Conservation (phyloP, 2,113 vertebrate genomes). For the Cinclus mexicanus region DNA sequence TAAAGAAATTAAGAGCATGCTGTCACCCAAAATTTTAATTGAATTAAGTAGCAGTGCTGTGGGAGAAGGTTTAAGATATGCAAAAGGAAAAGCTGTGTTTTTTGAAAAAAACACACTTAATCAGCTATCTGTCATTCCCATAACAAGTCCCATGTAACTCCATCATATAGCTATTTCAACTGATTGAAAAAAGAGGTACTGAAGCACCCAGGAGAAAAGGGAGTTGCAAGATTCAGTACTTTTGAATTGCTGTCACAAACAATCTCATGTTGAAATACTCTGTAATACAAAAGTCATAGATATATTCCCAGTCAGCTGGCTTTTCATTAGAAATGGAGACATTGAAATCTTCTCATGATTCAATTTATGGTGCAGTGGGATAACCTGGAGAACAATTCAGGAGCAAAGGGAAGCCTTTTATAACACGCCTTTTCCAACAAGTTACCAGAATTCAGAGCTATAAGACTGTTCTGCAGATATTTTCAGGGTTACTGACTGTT, state of each 20-base stretch:
- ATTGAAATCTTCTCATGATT: slow-evolving; percentile 22
- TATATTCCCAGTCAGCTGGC: background rate
- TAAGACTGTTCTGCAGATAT: background rate
- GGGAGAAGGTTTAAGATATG: background rate
- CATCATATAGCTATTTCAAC: background rate
- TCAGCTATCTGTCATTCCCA: background rate
- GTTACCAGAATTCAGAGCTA: background rate
- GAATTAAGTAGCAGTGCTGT: background rate
- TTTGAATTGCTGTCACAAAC: slow-evolving; percentile 39
- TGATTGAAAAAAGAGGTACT: slow-evolving; percentile 21
- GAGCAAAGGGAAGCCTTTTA: background rate
- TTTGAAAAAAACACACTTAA: background rate
- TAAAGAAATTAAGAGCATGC: background rate
- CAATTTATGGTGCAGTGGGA: background rate
- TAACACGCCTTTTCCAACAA: background rate
- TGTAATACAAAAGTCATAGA: slow-evolving; percentile 7
- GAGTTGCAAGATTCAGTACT: background rate
- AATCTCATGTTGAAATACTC: slow-evolving; percentile 1
- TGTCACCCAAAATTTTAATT: slow-evolving; percentile 10
- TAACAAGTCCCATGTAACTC: background rate
- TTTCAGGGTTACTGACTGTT: background rate
- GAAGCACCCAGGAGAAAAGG: slow-evolving; percentile 18
- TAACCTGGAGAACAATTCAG: background rate
- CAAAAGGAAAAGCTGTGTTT: background rate
- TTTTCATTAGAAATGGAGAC: slow-evolving; percentile 40